Evolutionary conservation across 2,888 invertebrate species (phyloP).

Genomic region (Lottia gigantea): DNA sequence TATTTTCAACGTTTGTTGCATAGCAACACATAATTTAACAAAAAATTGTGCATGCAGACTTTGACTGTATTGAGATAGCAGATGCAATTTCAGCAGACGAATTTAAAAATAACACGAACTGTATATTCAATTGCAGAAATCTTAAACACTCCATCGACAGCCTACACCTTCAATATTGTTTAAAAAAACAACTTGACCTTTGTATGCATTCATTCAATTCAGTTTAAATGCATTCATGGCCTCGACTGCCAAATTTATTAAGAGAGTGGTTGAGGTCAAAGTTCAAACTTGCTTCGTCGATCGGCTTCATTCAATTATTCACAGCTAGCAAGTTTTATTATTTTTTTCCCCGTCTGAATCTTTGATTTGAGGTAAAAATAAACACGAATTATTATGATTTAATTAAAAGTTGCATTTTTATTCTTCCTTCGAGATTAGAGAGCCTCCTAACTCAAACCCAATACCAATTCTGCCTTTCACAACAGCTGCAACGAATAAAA

Average conservation of each 20-base stretch:
- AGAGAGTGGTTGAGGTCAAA: too few species aligned
- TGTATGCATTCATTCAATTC: too few species aligned
- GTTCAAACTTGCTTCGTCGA: too few species aligned
- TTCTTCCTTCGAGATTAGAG: conserved; percentile 1
- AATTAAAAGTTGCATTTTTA: conserved; percentile 20
- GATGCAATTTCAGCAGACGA: conserved; percentile 5
- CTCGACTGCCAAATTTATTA: too few species aligned
- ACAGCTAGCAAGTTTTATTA: background rate
- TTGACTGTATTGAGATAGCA: background rate
- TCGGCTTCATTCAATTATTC: too few species aligned
- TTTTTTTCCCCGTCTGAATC: background rate
- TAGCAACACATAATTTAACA: conserved; percentile 8
- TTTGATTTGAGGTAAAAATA: conserved; percentile 18
- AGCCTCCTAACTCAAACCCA: conserved; percentile 4
- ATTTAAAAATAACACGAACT: too few species aligned
- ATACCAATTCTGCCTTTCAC: conserved; percentile 2
- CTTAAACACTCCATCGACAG: too few species aligned
- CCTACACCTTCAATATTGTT: too few species aligned
- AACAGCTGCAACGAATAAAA: conserved; percentile 13
- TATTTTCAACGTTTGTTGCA: background rate
- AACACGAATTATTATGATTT: conserved; percentile 23
- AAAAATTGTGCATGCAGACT: background rate
- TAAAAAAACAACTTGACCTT: too few species aligned
- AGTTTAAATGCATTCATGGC: too few species aligned
- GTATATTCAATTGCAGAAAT: too few species aligned